phyloP scores from a whole-genome alignment of 2,888 invertebrate genomes.

The Sesia apiformis region DNA sequence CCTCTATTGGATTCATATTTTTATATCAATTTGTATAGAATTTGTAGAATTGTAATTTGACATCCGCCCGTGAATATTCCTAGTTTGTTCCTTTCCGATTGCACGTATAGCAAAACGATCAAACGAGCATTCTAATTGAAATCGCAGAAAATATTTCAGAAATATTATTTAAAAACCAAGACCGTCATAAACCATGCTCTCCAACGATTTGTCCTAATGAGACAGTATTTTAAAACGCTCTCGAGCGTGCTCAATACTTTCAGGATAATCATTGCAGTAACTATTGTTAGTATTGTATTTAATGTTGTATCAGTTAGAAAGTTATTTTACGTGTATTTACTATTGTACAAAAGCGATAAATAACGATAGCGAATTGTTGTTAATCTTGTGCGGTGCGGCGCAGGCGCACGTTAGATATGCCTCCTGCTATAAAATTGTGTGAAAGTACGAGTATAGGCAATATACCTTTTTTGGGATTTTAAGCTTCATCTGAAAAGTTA shows the following conservation, averaged over 20 bases:
- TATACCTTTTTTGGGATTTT: too few relatives aligned
- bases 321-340: slow-evolving; percentile 15
- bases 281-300: not conserved
- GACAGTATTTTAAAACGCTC: not conserved
- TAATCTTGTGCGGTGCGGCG: slow-evolving; percentile 4
- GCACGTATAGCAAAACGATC: too few relatives aligned
- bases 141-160: too few relatives aligned
- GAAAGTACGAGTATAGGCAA: not conserved
- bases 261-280: slow-evolving; percentile 10
- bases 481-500: too few relatives aligned
- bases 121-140: too few relatives aligned
- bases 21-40: too few relatives aligned
- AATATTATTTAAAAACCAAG: too few relatives aligned
- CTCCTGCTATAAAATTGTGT: not conserved
- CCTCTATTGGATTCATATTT: too few relatives aligned
- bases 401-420: slow-evolving; percentile 1
- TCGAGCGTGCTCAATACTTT: not conserved
- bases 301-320: slow-evolving; percentile 21
- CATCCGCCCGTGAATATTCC: too few relatives aligned
- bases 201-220: not conserved
- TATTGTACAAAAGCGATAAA: slow-evolving; percentile 18
- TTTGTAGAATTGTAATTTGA: too few relatives aligned
- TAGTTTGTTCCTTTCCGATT: too few relatives aligned
- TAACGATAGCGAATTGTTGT: slow-evolving; percentile 18
- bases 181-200: too few relatives aligned